phyloP scores from a whole-genome alignment of 1,140 invertebrate genomes.

The Cyrtorhinus lividipennis region DNA sequence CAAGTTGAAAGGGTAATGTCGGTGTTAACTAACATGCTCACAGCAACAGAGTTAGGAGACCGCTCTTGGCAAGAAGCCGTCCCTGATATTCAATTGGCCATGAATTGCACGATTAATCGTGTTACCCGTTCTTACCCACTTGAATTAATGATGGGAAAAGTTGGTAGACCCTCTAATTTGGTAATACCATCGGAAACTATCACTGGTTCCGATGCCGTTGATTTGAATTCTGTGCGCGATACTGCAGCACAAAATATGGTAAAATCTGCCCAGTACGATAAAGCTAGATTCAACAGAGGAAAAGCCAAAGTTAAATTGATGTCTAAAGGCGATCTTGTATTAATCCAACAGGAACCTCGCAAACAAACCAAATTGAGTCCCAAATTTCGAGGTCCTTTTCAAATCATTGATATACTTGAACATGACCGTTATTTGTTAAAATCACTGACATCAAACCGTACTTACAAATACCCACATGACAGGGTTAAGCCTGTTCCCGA shows the following conservation, averaged over 20 bases:
- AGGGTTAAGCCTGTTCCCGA: neutral
- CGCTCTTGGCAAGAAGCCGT: constrained; percentile 28
- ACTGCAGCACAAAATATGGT: constrained; percentile 7
- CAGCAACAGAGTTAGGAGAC: constrained; percentile 24
- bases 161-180: constrained; percentile 26
- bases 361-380: constrained; percentile 29
- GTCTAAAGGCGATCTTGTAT: constrained; percentile 27
- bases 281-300: constrained; percentile 26
- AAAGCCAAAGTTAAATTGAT: constrained; percentile 26
- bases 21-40: constrained; percentile 26
- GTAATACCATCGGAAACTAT: constrained; percentile 20
- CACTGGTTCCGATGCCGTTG: neutral
- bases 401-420: constrained; percentile 25
- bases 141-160: constrained; percentile 27
- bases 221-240: neutral
- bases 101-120: constrained; percentile 27
- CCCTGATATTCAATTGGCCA: constrained; percentile 27
- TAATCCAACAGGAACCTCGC: constrained; percentile 26
- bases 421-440: constrained; percentile 24
- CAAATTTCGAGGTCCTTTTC: constrained; percentile 28
- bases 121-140: constrained; percentile 26
- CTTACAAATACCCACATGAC: constrained; percentile 25
- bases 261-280: constrained; percentile 23
- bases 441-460: constrained; percentile 18
- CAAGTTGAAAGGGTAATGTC: constrained; percentile 28